A percentile compares a stretch with the other conserved stretches of the same genome.
Conservation (phyloP, 2,888 invertebrate genomes). For the Philereme vetulata region DNA sequence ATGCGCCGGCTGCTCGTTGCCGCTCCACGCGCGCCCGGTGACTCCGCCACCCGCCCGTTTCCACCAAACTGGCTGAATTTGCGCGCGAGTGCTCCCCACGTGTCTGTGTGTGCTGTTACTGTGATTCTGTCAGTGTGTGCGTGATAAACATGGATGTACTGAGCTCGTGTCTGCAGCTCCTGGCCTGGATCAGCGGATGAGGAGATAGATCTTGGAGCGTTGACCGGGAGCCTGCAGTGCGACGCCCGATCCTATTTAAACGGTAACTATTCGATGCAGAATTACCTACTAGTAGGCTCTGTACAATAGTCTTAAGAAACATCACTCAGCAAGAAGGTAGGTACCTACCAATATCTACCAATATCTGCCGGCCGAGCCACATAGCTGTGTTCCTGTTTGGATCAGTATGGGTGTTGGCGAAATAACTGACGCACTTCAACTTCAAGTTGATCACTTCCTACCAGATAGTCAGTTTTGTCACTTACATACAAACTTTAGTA, state of each 20-base stretch:
- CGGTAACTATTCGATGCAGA: conserved; percentile 59
- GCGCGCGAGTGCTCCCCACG: conserved; percentile 37
- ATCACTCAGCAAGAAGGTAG: too few relatives aligned
- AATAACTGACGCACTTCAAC: too few relatives aligned
- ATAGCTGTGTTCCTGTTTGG: too few relatives aligned
- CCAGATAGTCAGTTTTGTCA: too few relatives aligned
- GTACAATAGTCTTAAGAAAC: too few relatives aligned
- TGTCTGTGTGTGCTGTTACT: conserved; percentile 35
- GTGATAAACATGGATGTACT: conserved; percentile 31
- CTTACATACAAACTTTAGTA: too few relatives aligned
- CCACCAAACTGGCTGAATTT: conserved; percentile 44
- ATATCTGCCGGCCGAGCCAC: too few relatives aligned
- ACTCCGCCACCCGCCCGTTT: conserved; percentile 30
- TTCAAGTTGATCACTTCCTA: too few relatives aligned
- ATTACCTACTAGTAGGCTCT: conserved; percentile 23
- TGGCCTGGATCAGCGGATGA: conserved; percentile 52
- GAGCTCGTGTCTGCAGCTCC: conserved; percentile 39
- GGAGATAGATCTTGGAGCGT: conserved; percentile 64
- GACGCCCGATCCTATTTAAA: conserved; percentile 54
- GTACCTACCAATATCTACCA: too few relatives aligned
- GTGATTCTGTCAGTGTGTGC: conserved; percentile 38
- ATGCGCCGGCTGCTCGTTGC: conserved; percentile 59
- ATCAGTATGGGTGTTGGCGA: too few relatives aligned
- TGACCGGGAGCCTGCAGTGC: conserved; percentile 67
- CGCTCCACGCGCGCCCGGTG: conserved; percentile 48